phyloP scores from a whole-genome alignment of 2,888 invertebrate species.

The Unio pictorum region DNA sequence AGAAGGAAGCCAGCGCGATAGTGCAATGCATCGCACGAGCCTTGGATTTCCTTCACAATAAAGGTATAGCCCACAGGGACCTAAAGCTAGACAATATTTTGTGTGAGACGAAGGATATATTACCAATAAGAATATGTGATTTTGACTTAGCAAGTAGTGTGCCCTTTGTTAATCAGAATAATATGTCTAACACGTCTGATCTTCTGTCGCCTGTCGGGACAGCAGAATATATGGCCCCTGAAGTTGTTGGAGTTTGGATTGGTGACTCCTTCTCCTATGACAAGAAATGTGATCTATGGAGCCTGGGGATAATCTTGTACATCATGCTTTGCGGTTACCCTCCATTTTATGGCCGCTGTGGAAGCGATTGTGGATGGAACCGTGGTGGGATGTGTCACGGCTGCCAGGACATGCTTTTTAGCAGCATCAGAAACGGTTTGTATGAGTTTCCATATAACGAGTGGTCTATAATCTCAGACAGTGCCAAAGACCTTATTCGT shows the following conservation, averaged over 20 bases:
- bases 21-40: slow-evolving; percentile 95
- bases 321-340: slow-evolving; percentile 97
- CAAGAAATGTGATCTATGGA: slow-evolving; percentile 73
- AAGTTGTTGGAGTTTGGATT: too few species aligned
- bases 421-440: slow-evolving; percentile 85
- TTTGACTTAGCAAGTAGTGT: slow-evolving; percentile 98
- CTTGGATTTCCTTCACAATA: slow-evolving; percentile 85
- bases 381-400: slow-evolving; percentile 91
- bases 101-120: slow-evolving; percentile 85
- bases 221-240: too few species aligned
- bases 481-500: too few species aligned
- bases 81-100: slow-evolving; percentile 98
- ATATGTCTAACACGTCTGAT: slow-evolving; percentile 48
- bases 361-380: slow-evolving; percentile 95
- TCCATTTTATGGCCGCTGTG: slow-evolving; percentile 97
- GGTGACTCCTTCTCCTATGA: too few species aligned
- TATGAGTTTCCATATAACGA: slow-evolving; percentile 88
- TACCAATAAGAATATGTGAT: slow-evolving; percentile 98
- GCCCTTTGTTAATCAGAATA: slow-evolving; percentile 71
- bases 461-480: slow-evolving; percentile 87
- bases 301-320: slow-evolving; percentile 90
- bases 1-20: slow-evolving; percentile 79
- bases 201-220: too few species aligned
- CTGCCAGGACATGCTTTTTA: slow-evolving; percentile 87
- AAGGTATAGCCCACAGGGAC: slow-evolving; percentile 85